Evolutionary conservation across 2,888 invertebrate species (phyloP), one percentile per base, ranked within the genome.

Genomic region (Endotricha flammealis): DNA sequence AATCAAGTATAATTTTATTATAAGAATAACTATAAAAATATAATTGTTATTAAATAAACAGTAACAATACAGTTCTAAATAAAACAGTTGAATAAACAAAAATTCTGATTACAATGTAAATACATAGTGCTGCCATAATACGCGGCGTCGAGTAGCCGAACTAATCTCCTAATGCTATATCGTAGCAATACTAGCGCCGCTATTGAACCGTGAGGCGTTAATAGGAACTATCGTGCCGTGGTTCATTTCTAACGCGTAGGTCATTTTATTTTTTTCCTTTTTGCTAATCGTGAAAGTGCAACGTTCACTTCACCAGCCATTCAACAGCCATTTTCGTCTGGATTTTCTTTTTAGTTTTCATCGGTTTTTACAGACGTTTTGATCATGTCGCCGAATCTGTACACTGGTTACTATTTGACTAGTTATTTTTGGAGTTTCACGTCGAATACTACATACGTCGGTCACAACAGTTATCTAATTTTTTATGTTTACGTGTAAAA

Each of bases 231-330:
- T 58, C 57, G 53, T 53, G 55, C 64, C 56, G 63, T 67, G 80
- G 81, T 81, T 80, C 81, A 77, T 77, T 76, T 74, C 73, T 63
- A 71, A 63, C 67, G 54, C 68, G 56, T 58, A 64, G n/a, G n/a
- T 44, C 54, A 62, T 65, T 72, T 64, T 20, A 69, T 75, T 80
- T 79, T 69, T 71, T 69, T 72, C 67, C 53, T 68, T 76, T 78
- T 68, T 69, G 67, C 72, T 77, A 74, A 76, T 81, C 76, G 79
- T 76, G 78, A 81, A 83, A 83, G 81, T 81, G 83, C 83, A 77
- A 76, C 76, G 79, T 79, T 80, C 82, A 80, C 80, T 80, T 81
- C 72, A 69, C 64, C 59, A 58, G 70, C 69, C 61, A 77, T 81
- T 81, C 79, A 75, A 73, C 76, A 61, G 69, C 72, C 67, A 76